Base-by-base conservation (phyloP, 2,797 vertebrate species). In the Caiman crocodilus region DNA sequence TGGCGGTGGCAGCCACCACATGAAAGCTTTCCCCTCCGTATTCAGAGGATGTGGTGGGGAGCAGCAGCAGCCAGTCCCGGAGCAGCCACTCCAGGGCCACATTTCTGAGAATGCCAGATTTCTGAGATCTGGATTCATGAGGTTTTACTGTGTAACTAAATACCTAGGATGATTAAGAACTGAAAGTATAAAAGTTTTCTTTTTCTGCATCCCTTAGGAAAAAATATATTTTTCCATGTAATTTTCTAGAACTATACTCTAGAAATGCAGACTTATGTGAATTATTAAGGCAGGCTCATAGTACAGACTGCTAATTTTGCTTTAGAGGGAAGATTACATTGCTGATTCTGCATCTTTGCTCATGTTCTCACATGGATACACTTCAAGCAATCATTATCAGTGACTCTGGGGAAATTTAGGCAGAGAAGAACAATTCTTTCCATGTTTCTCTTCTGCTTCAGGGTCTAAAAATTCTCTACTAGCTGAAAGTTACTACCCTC, bases 401-500 rank as follows among this genome's bases (percentile, higher is more conserved):
- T 0, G 0, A 71, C 76, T 18, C 3, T 23, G 15, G 25, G 30
- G 23, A 91, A 87, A 90, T 61, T 61, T n/a, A 86, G 57, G 89
- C 15, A 67, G 82, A 89, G 56, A 83, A 28, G 16, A 50, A 77
- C 4, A 55, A n/a, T 74, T 76, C 20, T 55, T 73, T 71, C 76
- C 63, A 10, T 65, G 69, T 20, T 73, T 23, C 69, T 88, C 78
- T 50, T 77, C 85, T 86, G 65, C 2, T 8, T 16, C 67, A 11
- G 4, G 18, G n/a, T 14, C 84, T 79, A 80, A 0, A 56, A 35
- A 88, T 69, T 3, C 4, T 76, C 69, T 63, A 50, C 9, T 23
- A 7, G 71, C 10, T 88, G 17, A 86, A 85, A 87, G 88, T 30
- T 10, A 55, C 14, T 90, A 28, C 77, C 50, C 83, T 79, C 67